phyloP scores from a whole-genome alignment of 30 jellyfish, hydroid and myxozoan species.

The Hydra vulgaris region DNA sequence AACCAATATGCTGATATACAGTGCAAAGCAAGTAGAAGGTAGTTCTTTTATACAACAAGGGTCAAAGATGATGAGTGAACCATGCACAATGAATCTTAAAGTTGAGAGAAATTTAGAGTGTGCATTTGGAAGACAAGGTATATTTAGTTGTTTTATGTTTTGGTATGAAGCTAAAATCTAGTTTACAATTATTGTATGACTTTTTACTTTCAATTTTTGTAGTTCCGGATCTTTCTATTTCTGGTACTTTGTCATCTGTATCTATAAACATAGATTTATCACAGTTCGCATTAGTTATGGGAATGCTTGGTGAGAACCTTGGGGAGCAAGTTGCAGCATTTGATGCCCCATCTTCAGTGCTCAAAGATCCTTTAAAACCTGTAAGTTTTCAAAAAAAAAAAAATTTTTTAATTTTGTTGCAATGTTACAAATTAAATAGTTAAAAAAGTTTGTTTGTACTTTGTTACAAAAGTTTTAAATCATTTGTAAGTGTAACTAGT shows the following conservation, averaged over 20 bases:
- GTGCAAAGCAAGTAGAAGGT: conserved; percentile 51
- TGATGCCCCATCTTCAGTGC: conserved; percentile 70
- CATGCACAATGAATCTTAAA: conserved; percentile 59
- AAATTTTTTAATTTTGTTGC: not conserved
- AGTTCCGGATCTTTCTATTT: conserved; percentile 92
- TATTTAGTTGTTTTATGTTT: too few relatives aligned
- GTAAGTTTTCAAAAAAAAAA: conserved; percentile 18
- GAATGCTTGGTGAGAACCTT: conserved; percentile 96
- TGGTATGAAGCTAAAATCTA: too few relatives aligned
- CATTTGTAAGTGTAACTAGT: conserved; percentile 5
- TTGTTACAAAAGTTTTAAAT: not conserved
- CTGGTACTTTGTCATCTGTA: conserved; percentile 82
- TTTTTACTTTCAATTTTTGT: not conserved
- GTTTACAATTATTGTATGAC: too few relatives aligned
- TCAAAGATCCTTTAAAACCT: conserved; percentile 80
- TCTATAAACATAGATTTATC: conserved; percentile 70
- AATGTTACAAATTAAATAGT: not conserved
- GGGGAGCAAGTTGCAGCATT: conserved; percentile 96
- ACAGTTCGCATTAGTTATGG: conserved; percentile 85
- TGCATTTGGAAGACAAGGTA: conserved; percentile 99
- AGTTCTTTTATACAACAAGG: conserved; percentile 43
- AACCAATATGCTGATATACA: conserved; percentile 80
- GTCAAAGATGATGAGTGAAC: conserved; percentile 75
- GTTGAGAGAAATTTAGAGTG: conserved; percentile 94
- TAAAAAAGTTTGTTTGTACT: not conserved